Evolutionary conservation across 2,797 vertebrate genomes (phyloP), one percentile per base, ranked within the genome.

Genomic region (Pempheris klunzingeri): DNA sequence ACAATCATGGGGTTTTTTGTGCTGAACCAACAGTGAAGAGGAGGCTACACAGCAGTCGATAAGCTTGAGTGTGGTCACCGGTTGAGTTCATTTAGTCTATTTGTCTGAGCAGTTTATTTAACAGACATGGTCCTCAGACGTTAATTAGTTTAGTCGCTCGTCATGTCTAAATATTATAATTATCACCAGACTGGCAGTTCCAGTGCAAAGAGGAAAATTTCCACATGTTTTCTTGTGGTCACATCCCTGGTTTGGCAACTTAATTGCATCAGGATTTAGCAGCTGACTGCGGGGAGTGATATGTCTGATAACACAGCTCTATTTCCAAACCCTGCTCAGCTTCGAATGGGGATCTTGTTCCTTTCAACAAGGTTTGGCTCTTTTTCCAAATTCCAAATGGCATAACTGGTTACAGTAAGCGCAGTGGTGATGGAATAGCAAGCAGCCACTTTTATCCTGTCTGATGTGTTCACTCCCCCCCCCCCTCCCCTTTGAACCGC

Each of bases 161-260:
- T 86, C 78, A 78, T 88, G 73, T 84, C 83, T 90, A 91, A 93
- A 92, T 79, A 93, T 91, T 81, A 80, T 90, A 91, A 92, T 94
- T 93, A 94, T 91, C 93, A 92, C 91, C 87, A 81, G 60, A 76
- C 80, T 92, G 90, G 71, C 82, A 88, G 80, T 78, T 92, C 78
- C 68, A 44, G 60, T 54, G 64, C 22, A 72, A 68, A 83, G 59
- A 15, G 54, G 43, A 62, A 85, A 8, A 72, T 83, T 68, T 85
- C 69, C 73, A 83, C 77, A 78, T 26, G 22, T n/a, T 67, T 77
- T 78, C 43, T 54, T 18, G 17, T 62, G 50, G 72, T 68, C 59
- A 62, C 38, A 61, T 71, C 50, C 77, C 39, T 60, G 11, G 53
- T 81, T 74, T 83, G 73, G 66, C 26, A 77, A 50, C 43, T 66